Conservation (phyloP, 2,888 invertebrate species). For the Pecten maximus region DNA sequence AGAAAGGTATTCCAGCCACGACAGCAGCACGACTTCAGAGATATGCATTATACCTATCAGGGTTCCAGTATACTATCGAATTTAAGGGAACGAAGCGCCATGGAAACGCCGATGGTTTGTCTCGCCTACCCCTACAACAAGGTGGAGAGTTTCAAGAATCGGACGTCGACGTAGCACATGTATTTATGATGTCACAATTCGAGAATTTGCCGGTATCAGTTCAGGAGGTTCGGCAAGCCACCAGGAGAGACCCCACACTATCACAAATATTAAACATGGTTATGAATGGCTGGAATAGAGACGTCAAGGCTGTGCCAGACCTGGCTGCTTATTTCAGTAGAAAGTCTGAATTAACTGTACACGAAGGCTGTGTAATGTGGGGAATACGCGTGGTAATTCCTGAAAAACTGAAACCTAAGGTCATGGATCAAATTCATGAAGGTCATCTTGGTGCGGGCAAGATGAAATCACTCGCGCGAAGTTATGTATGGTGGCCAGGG, state of each 20-base stretch:
- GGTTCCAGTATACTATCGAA: slow-evolving; percentile 47
- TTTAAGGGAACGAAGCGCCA: slow-evolving; percentile 42
- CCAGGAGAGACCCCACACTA: slow-evolving; percentile 47
- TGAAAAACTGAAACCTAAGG: slow-evolving; percentile 50
- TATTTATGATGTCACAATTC: slow-evolving; percentile 58
- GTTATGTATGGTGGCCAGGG: slow-evolving; percentile 71
- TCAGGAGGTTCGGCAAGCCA: slow-evolving; percentile 44
- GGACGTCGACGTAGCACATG: not conserved
- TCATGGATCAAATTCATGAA: slow-evolving; percentile 67
- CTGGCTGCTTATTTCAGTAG: slow-evolving; percentile 46
- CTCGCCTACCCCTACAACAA: slow-evolving; percentile 53
- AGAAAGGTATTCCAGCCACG: slow-evolving; percentile 64
- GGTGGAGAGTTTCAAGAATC: slow-evolving; percentile 23
- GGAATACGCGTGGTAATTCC: slow-evolving; percentile 70
- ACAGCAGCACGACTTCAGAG: slow-evolving; percentile 48
- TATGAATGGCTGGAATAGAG: slow-evolving; percentile 50
- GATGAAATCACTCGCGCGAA: slow-evolving; percentile 72
- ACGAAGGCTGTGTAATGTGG: slow-evolving; percentile 67
- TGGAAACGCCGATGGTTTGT: slow-evolving; percentile 57
- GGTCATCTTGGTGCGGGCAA: slow-evolving; percentile 70
- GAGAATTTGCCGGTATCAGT: slow-evolving; percentile 66
- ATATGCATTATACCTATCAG: not conserved
- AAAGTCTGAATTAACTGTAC: slow-evolving; percentile 55
- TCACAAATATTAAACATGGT: slow-evolving; percentile 50
- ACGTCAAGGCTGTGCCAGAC: not conserved